A percentile compares a stretch with the other conserved stretches of the same genome.
These are phyloP conservation scores for Subanguina moxae DNA, from an alignment of 1,140 invertebrate genomes.

Conservation along the genomic window DNA sequence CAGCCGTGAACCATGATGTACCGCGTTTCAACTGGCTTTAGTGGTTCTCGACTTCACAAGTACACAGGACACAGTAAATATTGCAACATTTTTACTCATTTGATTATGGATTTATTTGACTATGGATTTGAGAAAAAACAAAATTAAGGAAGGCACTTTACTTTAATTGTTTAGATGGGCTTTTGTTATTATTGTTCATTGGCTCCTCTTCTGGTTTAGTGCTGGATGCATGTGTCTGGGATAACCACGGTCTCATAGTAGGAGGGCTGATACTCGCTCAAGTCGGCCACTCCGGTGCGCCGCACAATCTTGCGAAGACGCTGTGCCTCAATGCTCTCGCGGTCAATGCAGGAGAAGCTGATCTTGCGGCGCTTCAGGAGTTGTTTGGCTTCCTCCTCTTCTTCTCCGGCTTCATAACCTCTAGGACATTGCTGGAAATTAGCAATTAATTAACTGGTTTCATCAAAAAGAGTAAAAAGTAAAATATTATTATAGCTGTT, in stretches of 20 bases:
- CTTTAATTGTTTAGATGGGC: no score
- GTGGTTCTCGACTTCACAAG: no score
- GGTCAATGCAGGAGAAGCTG: conserved; percentile 4
- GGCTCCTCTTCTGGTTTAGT: not conserved
- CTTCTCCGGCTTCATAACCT: not conserved
- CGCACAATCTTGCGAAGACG: not conserved
- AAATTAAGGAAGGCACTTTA: no score
- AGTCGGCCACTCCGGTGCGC: not conserved
- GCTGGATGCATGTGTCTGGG: not conserved
- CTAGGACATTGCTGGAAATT: not conserved
- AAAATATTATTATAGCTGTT: no score
- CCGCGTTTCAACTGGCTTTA: no score
- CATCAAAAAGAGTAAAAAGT: no score
- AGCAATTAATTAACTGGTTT: no score
- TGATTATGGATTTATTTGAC: no score
- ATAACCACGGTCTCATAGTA: not conserved
- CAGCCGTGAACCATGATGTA: no score
- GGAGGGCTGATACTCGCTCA: not conserved
- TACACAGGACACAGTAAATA: no score
- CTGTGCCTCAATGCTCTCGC: not conserved
- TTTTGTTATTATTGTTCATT: not conserved
- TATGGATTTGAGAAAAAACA: no score
- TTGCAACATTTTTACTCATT: no score
- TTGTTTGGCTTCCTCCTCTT: not conserved
- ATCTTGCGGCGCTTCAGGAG: not conserved